Evolutionary conservation across 2,113 vertebrate genomes (phyloP).

Genomic region (Isichthys henryi): DNA sequence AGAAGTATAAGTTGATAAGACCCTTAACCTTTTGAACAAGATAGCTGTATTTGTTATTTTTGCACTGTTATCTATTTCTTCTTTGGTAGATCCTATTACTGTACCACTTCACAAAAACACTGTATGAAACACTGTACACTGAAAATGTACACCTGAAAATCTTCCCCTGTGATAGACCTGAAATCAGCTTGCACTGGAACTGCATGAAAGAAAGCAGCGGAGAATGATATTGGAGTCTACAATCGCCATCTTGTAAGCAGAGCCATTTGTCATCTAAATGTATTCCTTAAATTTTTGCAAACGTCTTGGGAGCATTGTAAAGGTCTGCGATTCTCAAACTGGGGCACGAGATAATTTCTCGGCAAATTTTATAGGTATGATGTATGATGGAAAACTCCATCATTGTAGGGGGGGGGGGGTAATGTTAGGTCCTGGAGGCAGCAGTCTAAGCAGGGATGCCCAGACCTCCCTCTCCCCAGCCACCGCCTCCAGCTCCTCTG

Average conservation of each 20-base stretch:
- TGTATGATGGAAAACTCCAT: not conserved
- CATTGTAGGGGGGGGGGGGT: not conserved
- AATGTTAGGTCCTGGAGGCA: too few relatives aligned
- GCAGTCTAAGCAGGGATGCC: too few relatives aligned
- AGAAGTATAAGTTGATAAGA: not conserved
- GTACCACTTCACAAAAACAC: not conserved
- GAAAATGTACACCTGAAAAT: not conserved
- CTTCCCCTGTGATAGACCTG: not conserved
- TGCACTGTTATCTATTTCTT: not conserved
- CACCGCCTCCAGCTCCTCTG: not conserved
- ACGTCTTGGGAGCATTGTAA: not conserved
- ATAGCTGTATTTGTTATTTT: not conserved
- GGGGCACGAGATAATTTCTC: not conserved
- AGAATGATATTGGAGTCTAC: not conserved
- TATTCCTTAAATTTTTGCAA: not conserved
- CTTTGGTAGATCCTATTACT: not conserved
- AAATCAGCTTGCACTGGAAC: not conserved
- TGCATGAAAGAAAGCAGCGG: not conserved
- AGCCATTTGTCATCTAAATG: not conserved
- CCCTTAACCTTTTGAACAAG: not conserved
- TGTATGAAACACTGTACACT: not conserved
- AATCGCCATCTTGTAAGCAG: not conserved
- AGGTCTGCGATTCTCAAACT: not conserved
- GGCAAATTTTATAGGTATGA: not conserved
- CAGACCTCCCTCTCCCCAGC: not conserved